These are phyloP conservation scores for Piscicola geometra DNA, from an alignment of 2,888 invertebrate species.

Conservation along the genomic window DNA sequence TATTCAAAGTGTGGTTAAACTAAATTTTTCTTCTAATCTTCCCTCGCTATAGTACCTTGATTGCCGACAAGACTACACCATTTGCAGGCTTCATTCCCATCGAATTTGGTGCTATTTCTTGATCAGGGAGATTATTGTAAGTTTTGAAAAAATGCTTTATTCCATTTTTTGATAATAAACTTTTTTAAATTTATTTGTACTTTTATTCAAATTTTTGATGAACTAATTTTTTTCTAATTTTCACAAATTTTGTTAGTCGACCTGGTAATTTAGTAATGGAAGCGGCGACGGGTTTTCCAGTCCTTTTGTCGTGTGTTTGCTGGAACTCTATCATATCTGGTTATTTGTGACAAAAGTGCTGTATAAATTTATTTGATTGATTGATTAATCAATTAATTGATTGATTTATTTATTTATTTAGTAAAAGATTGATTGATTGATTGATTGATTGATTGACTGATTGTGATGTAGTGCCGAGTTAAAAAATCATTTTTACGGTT, in stretches of 20 bases:
- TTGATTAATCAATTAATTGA: no score
- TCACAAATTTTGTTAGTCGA: not conserved
- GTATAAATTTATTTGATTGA: no score
- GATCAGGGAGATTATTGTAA: not conserved
- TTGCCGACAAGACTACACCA: conserved; percentile 2
- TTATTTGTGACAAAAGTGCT: not conserved
- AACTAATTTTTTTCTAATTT: no score
- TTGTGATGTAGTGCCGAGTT: no score
- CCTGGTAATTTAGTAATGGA: conserved; percentile 24
- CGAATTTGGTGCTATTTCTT: not conserved
- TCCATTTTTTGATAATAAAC: no score
- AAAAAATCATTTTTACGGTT: not conserved
- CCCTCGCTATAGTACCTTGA: not conserved
- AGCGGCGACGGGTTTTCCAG: conserved; percentile 87
- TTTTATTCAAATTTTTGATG: no score
- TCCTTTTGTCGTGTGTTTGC: conserved; percentile 93
- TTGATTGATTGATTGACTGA: no score
- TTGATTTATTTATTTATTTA: no score
- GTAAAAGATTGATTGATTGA: not conserved
- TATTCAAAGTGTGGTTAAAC: not conserved
- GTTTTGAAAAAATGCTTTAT: no score
- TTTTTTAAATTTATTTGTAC: no score
- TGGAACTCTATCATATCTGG: conserved; percentile 92
- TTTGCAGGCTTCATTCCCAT: not conserved
- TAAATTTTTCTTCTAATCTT: not conserved